Evolutionary conservation across 1,140 invertebrate species (phyloP), one percentile per base, ranked within the genome.

Genomic region (Chelonus insularis): DNA sequence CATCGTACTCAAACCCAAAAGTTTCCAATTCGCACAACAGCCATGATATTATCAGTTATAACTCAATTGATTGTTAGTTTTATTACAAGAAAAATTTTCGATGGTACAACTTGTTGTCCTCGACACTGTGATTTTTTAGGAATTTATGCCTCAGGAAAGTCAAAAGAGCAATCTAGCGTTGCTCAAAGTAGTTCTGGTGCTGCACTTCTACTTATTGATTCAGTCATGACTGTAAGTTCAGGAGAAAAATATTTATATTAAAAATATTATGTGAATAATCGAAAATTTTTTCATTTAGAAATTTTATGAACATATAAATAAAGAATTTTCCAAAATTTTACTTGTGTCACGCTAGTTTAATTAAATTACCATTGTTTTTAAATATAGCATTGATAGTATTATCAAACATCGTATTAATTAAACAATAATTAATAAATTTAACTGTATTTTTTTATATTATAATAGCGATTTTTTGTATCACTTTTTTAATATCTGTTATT

Each of bases 41-140:
- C 83, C 25, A 87, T 88, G 85, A 54, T 91, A 11, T 72, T 85
- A 1, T 86, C 88, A 3, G 78, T 91, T 4, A 59, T 78, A n/a
- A 84, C 82, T 54, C 86, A 86, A 62, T 70, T 86, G 39, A 60
- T 78, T 21, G 80, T 86, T 0, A 89, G 85, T 4, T 83, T 83
- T 64, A 70, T 85, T 7, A 80, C 85, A 1, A 82, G 81, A 45
- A 83, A 80, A 66, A 67, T 87, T 0, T 84, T 88, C 62, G 83
- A 36, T 5, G 16, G 86, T 34, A 79, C 78, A 36, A 85, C 85
- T 4, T 83, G 76, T 21, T 80, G 89, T 16, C 80, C 83, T 0
- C 66, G 70, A 55, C 81, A 74, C 45, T 81, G 77, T 50, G 80
- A 82, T 47, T 70, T 80, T 23, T 69, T 82, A 3, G 77, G 70